Percentiles rank a stretch among this genome's conserved stretches.
Evolutionary conservation across 2,888 invertebrate species (phyloP).

Genomic region (Standfussiana lucernea): DNA sequence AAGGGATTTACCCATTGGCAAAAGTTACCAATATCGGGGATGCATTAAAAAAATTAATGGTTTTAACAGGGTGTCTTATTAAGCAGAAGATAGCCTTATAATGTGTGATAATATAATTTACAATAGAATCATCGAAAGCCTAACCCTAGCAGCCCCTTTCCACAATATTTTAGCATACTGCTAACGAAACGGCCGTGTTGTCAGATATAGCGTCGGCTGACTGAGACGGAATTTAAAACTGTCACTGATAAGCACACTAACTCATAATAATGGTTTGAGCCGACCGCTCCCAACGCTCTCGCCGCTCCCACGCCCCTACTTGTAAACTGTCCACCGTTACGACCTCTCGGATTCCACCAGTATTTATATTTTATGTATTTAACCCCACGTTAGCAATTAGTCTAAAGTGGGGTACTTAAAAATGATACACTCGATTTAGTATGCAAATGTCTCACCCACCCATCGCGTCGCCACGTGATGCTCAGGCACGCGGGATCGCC

Average conservation of each 20-base stretch:
- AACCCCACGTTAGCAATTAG: slow-evolving; percentile 65
- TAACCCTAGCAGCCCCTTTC: neutral
- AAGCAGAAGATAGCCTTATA: neutral
- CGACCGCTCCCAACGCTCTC: slow-evolving; percentile 44
- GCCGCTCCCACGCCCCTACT: slow-evolving; percentile 44
- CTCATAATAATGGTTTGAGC: slow-evolving; percentile 79
- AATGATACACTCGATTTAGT: slow-evolving; percentile 67
- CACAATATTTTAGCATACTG: slow-evolving; percentile 33
- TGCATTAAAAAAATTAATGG: neutral
- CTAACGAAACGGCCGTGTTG: slow-evolving; percentile 52
- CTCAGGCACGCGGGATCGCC: slow-evolving; percentile 37
- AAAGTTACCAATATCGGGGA: neutral
- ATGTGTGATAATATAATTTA: no score
- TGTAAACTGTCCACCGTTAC: slow-evolving; percentile 62
- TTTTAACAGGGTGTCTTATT: neutral
- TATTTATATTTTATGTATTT: slow-evolving; percentile 66
- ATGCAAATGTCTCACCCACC: slow-evolving; percentile 65
- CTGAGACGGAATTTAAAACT: slow-evolving; percentile 78
- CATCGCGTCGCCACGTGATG: slow-evolving; percentile 46
- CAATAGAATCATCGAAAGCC: neutral
- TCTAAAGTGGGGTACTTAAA: slow-evolving; percentile 64
- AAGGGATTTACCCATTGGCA: neutral
- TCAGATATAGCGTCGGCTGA: slow-evolving; percentile 71
- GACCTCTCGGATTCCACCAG: slow-evolving; percentile 50
- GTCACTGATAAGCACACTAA: slow-evolving; percentile 81